These are phyloP conservation scores for Neolamprologus cancellatus DNA, from an alignment of 2,113 vertebrate genomes.

Conservation along the genomic window DNA sequence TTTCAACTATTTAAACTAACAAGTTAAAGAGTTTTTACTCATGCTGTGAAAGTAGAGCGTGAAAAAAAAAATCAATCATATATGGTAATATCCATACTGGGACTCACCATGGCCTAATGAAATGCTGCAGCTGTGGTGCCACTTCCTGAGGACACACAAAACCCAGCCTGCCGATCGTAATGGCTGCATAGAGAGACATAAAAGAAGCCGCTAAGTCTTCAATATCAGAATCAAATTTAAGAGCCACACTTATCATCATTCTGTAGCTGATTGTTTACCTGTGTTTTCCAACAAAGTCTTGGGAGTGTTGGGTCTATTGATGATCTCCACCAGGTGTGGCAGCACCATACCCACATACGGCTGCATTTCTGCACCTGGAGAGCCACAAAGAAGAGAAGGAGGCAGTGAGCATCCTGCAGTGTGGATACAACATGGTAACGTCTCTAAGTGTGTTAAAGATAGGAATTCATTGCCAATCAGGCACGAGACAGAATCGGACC, in stretches of 20 bases:
- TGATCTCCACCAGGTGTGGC: slow-evolving; percentile 89
- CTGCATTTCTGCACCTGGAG: slow-evolving; percentile 89
- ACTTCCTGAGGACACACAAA: slow-evolving; percentile 95
- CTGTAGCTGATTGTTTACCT: slow-evolving; percentile 56
- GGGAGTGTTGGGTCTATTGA: slow-evolving; percentile 91
- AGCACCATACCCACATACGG: slow-evolving; percentile 90
- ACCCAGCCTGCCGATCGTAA: slow-evolving; percentile 90
- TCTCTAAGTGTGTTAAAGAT: not conserved
- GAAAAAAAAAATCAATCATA: not conserved
- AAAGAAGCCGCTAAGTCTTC: not conserved
- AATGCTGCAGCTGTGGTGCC: slow-evolving; percentile 90
- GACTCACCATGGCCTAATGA: slow-evolving; percentile 89
- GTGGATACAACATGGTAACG: not conserved
- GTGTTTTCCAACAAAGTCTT: slow-evolving; percentile 95
- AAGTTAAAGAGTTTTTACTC: not conserved
- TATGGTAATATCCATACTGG: not conserved
- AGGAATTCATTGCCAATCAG: not conserved
- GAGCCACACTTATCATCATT: not conserved
- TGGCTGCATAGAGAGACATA: slow-evolving; percentile 66
- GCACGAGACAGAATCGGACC: not conserved
- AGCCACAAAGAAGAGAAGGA: not conserved
- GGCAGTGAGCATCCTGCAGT: not conserved
- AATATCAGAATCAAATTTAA: not conserved
- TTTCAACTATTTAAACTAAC: not conserved
- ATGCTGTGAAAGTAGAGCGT: rapidly evolving